phyloP scores from a whole-genome alignment of 2,888 invertebrate genomes.

The Prosopocoilus inquinatus region DNA sequence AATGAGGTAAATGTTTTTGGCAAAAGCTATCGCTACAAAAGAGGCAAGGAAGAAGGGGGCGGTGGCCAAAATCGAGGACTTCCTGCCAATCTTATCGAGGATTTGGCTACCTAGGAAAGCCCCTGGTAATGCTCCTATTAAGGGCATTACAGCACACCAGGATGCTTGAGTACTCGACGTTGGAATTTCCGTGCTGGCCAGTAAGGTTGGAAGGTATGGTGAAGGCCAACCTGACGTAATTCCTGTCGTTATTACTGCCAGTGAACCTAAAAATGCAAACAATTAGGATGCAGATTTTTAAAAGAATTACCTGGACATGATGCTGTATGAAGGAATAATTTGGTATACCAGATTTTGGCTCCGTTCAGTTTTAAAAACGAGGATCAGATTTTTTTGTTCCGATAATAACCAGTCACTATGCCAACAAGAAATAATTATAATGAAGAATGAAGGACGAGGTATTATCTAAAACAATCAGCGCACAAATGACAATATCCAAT shows the following conservation, averaged over 20 bases:
- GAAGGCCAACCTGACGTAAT: conserved; percentile 58
- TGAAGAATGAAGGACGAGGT: no score
- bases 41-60: conserved; percentile 54
- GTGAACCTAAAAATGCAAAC: conserved; percentile 34
- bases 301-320: background rate
- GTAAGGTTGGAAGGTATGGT: conserved; percentile 56
- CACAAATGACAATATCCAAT: no score
- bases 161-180: conserved; percentile 56
- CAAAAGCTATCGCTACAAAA: conserved; percentile 61
- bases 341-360: no score
- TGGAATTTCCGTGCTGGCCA: conserved; percentile 53
- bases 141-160: conserved; percentile 65
- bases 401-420: no score
- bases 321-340: no score
- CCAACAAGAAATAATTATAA: no score
- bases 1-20: conserved; percentile 57
- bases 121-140: conserved; percentile 63
- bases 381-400: no score
- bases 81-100: conserved; percentile 64
- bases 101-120: conserved; percentile 61
- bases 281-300: background rate
- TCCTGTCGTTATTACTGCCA: conserved; percentile 39
- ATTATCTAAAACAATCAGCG: no score
- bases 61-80: conserved; percentile 44
- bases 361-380: no score